Evolutionary conservation across 2,797 vertebrate genomes (phyloP).

Genomic region (Chaunax sp.): DNA sequence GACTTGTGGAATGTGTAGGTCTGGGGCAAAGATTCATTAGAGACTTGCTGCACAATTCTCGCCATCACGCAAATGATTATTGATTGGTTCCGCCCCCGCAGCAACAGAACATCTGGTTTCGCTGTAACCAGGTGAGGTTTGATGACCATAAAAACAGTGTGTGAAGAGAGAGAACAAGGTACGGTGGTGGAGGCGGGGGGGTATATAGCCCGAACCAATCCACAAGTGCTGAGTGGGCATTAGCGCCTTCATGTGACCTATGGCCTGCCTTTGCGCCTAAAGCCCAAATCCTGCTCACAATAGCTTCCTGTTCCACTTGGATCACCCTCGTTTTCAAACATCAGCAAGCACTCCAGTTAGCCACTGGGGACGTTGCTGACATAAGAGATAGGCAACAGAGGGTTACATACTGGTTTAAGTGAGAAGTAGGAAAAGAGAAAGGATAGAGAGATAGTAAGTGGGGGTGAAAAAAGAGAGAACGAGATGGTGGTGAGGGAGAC

Average conservation of each 20-base stretch:
- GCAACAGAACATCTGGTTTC: conserved; percentile 61
- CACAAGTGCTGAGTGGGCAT: conserved; percentile 86
- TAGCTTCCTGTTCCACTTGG: conserved; percentile 88
- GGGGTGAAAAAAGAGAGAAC: conserved; percentile 57
- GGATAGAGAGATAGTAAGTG: conserved; percentile 45
- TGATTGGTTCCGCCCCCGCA: conserved; percentile 69
- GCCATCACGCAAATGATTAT: conserved; percentile 76
- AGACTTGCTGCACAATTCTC: conserved; percentile 82
- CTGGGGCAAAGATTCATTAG: conserved; percentile 85
- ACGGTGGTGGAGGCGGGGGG: conserved; percentile 26
- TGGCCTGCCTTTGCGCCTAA: conserved; percentile 84
- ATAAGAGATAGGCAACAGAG: conserved; percentile 57
- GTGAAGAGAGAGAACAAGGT: conserved; percentile 23
- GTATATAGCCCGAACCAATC: conserved; percentile 74
- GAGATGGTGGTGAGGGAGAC: conserved; percentile 50
- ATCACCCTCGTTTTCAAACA: conserved; percentile 83
- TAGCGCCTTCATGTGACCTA: conserved; percentile 87
- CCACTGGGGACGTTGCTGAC: conserved; percentile 77
- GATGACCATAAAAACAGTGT: conserved; percentile 41
- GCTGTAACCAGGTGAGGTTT: conserved; percentile 75
- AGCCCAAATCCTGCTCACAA: conserved; percentile 89
- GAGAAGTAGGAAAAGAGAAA: conserved; percentile 45
- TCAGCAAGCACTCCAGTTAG: conserved; percentile 75
- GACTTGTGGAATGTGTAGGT: conserved; percentile 87
- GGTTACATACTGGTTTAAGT: conserved; percentile 45